Conservation (phyloP, 2,113 vertebrate genomes). For the Toxotes jaculatrix region DNA sequence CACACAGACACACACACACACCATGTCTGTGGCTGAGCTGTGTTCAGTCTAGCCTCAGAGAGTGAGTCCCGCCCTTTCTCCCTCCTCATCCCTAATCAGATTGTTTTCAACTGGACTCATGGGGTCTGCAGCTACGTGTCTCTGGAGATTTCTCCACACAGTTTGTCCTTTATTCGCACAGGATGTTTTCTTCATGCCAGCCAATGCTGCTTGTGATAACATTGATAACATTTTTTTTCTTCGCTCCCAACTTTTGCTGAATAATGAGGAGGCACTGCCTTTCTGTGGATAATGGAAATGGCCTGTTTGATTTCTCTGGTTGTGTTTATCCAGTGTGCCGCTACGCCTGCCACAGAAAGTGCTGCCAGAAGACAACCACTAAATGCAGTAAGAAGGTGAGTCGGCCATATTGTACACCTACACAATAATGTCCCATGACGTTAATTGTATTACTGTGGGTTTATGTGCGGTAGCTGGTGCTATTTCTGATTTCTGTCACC, state of each 20-base stretch:
- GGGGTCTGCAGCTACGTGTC: conserved; percentile 71
- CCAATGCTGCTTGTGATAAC: conserved; percentile 30
- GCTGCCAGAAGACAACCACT: conserved; percentile 93
- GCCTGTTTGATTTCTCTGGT: conserved; percentile 72
- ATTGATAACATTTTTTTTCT: not conserved
- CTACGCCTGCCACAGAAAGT: conserved; percentile 98
- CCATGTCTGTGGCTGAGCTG: not conserved
- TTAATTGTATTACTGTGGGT: conserved; percentile 32
- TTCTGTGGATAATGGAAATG: conserved; percentile 71
- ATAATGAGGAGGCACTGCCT: conserved; percentile 76
- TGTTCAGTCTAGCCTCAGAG: conserved; percentile 18
- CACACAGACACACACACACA: not conserved
- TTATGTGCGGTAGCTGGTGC: not conserved
- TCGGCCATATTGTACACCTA: conserved; percentile 27
- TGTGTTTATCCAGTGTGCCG: conserved; percentile 92
- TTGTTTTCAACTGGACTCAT: conserved; percentile 82
- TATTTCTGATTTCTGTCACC: not conserved
- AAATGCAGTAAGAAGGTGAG: conserved; percentile 98
- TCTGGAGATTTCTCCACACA: conserved; percentile 58
- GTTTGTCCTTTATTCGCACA: conserved; percentile 61
- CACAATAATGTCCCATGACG: conserved; percentile 55
- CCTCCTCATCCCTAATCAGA: conserved; percentile 75
- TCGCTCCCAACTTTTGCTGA: conserved; percentile 32
- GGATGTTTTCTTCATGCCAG: conserved; percentile 66
- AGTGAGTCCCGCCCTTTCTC: conserved; percentile 48